phyloP scores from a whole-genome alignment of 2,797 vertebrate genomes.

The Mormyrus hasselquistii region DNA sequence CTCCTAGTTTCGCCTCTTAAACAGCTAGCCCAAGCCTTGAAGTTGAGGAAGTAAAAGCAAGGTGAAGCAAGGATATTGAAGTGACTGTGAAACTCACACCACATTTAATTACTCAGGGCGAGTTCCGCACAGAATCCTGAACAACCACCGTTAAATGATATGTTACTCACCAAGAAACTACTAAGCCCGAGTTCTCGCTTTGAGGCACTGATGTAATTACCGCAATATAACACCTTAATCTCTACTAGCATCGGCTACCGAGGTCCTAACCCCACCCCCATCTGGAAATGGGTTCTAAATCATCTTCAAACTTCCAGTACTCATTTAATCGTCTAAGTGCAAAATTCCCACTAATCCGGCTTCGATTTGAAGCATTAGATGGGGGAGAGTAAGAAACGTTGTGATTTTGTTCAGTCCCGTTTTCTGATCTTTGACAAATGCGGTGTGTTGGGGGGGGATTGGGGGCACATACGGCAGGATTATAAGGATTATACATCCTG shows the following conservation, averaged over 20 bases:
- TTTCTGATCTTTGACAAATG: neutral
- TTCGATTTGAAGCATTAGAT: neutral
- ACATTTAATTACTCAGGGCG: neutral
- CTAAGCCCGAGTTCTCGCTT: neutral
- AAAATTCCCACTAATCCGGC: neutral
- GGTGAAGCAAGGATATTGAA: slow-evolving; percentile 1
- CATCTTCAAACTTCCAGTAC: neutral
- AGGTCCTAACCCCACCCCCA: neutral
- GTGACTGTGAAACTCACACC: neutral
- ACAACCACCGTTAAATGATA: neutral
- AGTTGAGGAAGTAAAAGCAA: neutral
- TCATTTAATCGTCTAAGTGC: neutral
- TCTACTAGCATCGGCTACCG: too few species aligned
- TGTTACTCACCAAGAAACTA: neutral
- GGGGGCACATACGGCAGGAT: neutral
- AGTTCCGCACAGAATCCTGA: neutral
- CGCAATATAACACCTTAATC: neutral
- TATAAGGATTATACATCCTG: neutral
- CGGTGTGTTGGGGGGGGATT: neutral
- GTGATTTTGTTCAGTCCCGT: neutral
- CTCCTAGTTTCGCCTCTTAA: neutral
- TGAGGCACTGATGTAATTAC: neutral
- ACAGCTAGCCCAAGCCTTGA: neutral
- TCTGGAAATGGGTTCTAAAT: neutral
- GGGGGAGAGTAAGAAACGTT: neutral